phyloP scores from a whole-genome alignment of 2,797 vertebrate species.

The Schizopygopsis malacanthus region DNA sequence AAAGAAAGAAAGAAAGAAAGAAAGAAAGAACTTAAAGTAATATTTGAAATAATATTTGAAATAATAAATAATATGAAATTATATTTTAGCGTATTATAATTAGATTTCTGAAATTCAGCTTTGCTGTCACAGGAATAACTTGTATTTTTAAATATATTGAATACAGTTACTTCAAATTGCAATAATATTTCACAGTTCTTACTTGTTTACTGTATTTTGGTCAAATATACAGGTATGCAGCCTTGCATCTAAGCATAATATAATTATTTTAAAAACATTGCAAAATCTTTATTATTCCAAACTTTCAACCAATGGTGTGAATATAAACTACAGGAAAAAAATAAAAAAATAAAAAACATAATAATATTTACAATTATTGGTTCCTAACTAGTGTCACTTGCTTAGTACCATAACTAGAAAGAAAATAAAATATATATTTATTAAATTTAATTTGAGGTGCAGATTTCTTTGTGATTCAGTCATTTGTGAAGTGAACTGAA shows the following conservation, averaged over 20 bases:
- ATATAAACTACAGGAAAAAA: background rate
- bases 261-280: background rate
- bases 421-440: background rate
- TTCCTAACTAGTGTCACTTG: background rate
- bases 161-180: background rate
- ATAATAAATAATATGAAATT: background rate
- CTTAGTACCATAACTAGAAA: background rate
- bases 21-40: no score
- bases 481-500: constrained; percentile 11
- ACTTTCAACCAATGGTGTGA: background rate
- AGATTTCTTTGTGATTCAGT: constrained; percentile 28
- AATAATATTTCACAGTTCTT: background rate
- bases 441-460: background rate
- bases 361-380: background rate
- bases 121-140: background rate
- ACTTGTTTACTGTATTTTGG: background rate
- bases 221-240: background rate
- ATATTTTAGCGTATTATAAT: background rate
- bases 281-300: background rate
- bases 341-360: background rate
- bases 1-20: no score
- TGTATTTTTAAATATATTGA: background rate
- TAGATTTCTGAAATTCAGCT: background rate
- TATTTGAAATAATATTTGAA: no score
- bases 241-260: background rate